Conservation (phyloP, 2,888 invertebrate genomes). For the Cosmia pyralina region DNA sequence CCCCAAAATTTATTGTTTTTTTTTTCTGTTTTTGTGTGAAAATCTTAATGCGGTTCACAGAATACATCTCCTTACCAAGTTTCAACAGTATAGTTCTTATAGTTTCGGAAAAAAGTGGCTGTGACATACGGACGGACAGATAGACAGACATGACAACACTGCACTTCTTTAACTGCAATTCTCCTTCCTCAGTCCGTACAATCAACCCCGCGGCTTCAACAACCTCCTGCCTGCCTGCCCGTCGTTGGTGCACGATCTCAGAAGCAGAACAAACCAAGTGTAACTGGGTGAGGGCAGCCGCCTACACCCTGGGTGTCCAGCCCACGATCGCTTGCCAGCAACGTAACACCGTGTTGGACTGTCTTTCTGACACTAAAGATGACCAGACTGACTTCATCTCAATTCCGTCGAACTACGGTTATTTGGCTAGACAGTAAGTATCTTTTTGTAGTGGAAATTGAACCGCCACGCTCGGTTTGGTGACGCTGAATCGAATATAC, state of each 20-base stretch:
- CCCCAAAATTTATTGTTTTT: too few relatives aligned
- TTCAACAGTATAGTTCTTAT: too few relatives aligned
- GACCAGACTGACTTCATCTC: conserved; percentile 90
- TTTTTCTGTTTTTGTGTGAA: too few relatives aligned
- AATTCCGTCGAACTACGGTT: conserved; percentile 91
- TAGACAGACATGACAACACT: too few relatives aligned
- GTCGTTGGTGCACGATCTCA: conserved; percentile 91
- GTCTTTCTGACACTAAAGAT: conserved; percentile 88
- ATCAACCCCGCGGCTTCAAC: conserved; percentile 73
- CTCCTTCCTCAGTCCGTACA: conserved; percentile 75
- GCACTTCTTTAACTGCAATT: background rate
- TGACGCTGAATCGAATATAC: too few relatives aligned
- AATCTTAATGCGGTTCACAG: too few relatives aligned
- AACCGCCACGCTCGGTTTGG: too few relatives aligned
- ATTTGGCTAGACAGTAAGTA: conserved; percentile 91
- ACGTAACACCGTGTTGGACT: conserved; percentile 85
- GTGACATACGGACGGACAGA: too few relatives aligned
- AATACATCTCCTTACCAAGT: too few relatives aligned
- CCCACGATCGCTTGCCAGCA: conserved; percentile 90
- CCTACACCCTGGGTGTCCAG: conserved; percentile 90
- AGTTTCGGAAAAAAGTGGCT: too few relatives aligned
- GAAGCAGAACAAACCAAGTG: conserved; percentile 90
- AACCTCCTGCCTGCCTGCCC: conserved; percentile 76
- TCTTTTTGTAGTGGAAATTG: background rate
- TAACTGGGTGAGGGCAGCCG: conserved; percentile 89